A percentile compares a stretch with the other conserved stretches of the same genome.
phyloP scores from a whole-genome alignment of 2,113 vertebrate species.

The Nannospalax galili region DNA sequence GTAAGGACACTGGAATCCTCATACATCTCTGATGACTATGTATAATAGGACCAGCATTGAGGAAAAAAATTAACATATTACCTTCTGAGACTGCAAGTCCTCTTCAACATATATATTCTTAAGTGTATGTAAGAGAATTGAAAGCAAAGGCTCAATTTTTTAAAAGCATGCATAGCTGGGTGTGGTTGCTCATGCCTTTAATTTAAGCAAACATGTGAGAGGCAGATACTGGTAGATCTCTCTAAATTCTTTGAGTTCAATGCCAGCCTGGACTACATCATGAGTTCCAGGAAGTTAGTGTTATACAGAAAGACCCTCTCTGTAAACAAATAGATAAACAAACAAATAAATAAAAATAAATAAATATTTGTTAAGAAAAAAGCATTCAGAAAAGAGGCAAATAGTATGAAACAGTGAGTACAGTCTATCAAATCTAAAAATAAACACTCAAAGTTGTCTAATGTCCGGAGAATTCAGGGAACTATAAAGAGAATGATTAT shows the following conservation, averaged over 20 bases:
- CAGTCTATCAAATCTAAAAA: background rate
- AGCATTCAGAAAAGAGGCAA: background rate
- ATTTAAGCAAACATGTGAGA: background rate
- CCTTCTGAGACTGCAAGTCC: background rate
- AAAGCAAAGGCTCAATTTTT: background rate
- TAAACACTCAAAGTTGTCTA: background rate
- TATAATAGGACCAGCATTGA: background rate
- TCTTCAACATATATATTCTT: background rate
- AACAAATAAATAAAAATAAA: too few relatives aligned
- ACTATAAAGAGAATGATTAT: background rate
- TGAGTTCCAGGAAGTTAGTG: background rate
- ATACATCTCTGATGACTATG: background rate
- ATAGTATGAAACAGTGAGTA: background rate
- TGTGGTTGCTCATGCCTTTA: background rate
- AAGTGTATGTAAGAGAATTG: background rate
- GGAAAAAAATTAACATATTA: background rate
- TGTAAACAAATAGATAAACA: too few relatives aligned
- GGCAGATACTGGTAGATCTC: background rate
- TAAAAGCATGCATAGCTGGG: background rate
- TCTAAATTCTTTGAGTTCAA: too few relatives aligned
- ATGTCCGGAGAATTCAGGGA: background rate
- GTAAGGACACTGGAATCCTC: background rate
- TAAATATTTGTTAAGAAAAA: too few relatives aligned
- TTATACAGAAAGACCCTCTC: background rate
- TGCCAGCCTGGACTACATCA: too few relatives aligned